Evolutionary conservation across 2,113 vertebrate species (phyloP).

Genomic region (Guaruba guarouba): DNA sequence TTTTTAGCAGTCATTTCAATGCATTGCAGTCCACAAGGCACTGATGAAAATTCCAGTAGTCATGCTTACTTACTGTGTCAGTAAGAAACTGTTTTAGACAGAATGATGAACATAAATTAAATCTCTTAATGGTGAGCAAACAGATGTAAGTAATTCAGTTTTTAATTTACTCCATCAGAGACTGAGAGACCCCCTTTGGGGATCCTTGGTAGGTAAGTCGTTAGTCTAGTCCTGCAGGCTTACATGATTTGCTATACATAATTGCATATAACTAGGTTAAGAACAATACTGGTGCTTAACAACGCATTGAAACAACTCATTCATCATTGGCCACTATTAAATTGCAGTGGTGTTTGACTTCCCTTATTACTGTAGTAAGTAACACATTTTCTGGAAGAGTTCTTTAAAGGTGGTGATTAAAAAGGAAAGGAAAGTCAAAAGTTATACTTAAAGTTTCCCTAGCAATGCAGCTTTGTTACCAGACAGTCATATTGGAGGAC

Average conservation of each 20-base stretch:
- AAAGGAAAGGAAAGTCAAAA: background rate
- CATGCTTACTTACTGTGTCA: background rate
- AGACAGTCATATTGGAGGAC: background rate
- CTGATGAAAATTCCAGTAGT: background rate
- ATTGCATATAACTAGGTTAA: background rate
- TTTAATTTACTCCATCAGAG: background rate
- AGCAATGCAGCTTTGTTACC: background rate
- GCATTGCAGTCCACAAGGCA: background rate
- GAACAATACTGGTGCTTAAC: background rate
- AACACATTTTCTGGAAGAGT: background rate
- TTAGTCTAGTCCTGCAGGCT: background rate
- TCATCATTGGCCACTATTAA: background rate
- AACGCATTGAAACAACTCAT: background rate
- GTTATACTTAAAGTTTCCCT: background rate
- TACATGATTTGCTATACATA: background rate
- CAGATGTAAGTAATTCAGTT: background rate
- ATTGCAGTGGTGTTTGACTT: background rate
- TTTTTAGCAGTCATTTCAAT: background rate
- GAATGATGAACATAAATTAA: background rate
- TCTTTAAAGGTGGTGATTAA: background rate
- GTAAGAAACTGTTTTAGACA: background rate
- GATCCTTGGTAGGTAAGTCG: background rate
- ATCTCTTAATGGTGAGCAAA: background rate
- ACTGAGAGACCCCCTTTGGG: background rate
- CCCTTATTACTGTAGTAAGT: background rate